These are phyloP conservation scores for Tachystola acroxantha DNA, from an alignment of 2,888 invertebrate species.

Conservation along the genomic window DNA sequence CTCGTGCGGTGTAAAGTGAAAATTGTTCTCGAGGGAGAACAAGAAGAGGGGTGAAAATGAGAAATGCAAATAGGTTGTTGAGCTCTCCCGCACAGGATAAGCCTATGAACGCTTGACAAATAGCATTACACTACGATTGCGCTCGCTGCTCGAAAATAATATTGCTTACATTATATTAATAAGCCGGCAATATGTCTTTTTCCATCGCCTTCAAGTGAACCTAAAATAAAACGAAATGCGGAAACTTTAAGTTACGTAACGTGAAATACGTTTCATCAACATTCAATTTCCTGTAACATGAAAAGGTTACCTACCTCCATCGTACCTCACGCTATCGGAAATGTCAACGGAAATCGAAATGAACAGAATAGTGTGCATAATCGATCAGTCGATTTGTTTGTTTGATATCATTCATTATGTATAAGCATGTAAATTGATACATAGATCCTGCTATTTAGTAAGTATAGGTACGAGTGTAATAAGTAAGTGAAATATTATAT, in stretches of 20 bases:
- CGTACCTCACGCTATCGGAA: slow-evolving; percentile 35
- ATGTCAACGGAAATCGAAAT: slow-evolving; percentile 50
- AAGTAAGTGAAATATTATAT: too few species aligned
- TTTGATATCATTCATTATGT: too few species aligned
- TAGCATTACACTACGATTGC: slow-evolving; percentile 54
- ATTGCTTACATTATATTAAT: slow-evolving; percentile 25
- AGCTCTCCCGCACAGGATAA: slow-evolving; percentile 53
- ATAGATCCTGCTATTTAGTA: too few species aligned
- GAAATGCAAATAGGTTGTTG: slow-evolving; percentile 70
- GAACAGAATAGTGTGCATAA: slow-evolving; percentile 23
- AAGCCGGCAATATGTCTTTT: slow-evolving; percentile 23
- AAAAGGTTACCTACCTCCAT: slow-evolving; percentile 38
- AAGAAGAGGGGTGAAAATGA: slow-evolving; percentile 65
- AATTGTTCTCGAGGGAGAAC: slow-evolving; percentile 55
- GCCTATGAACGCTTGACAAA: slow-evolving; percentile 62
- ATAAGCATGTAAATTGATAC: too few species aligned
- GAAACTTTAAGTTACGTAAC: background rate
- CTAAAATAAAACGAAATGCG: background rate
- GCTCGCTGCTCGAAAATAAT: slow-evolving; percentile 33
- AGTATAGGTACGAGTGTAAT: too few species aligned
- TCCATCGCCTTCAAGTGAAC: background rate
- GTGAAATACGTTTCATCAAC: slow-evolving; percentile 31
- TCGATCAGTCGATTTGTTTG: slow-evolving; percentile 1
- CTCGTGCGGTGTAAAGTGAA: slow-evolving; percentile 44
- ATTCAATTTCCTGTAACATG: slow-evolving; percentile 53